Evolutionary conservation across 2,797 vertebrate species (phyloP).

Genomic region (Lagodon rhomboides): DNA sequence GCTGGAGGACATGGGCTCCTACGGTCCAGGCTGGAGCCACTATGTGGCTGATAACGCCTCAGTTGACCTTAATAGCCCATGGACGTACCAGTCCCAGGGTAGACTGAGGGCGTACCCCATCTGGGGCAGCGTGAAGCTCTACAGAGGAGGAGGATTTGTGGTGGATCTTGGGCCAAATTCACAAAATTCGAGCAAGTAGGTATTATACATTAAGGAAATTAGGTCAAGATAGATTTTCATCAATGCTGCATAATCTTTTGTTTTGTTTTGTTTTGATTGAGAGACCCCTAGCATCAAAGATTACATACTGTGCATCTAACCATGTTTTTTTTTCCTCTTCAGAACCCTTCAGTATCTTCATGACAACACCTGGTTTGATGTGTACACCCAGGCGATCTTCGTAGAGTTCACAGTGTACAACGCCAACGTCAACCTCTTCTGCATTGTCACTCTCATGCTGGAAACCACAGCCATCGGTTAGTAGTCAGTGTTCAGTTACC

Average conservation of each 20-base stretch:
- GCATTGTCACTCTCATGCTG: conserved; percentile 91
- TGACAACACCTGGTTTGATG: conserved; percentile 92
- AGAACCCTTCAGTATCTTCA: conserved; percentile 92
- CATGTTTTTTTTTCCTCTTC: conserved; percentile 35
- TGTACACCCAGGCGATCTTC: conserved; percentile 92
- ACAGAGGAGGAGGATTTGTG: conserved; percentile 93
- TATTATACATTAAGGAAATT: not conserved
- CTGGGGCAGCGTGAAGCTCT: conserved; percentile 91
- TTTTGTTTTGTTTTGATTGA: no score
- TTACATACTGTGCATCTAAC: not conserved
- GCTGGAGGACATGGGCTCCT: conserved; percentile 89
- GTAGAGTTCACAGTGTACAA: conserved; percentile 97
- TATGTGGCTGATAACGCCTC: conserved; percentile 69
- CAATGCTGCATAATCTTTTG: no score
- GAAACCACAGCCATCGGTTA: conserved; percentile 92
- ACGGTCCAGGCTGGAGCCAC: conserved; percentile 88
- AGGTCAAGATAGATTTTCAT: no score
- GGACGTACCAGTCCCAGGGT: conserved; percentile 92
- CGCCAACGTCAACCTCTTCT: conserved; percentile 96
- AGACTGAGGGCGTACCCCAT: conserved; percentile 85
- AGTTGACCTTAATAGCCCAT: conserved; percentile 74
- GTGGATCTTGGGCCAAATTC: conserved; percentile 88
- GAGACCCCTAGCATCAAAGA: no score
- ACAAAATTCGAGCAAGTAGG: conserved; percentile 88
- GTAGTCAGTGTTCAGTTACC: conserved; percentile 28